Conservation (phyloP, 2,797 vertebrate genomes). For the Sebastolobus alascanus region DNA sequence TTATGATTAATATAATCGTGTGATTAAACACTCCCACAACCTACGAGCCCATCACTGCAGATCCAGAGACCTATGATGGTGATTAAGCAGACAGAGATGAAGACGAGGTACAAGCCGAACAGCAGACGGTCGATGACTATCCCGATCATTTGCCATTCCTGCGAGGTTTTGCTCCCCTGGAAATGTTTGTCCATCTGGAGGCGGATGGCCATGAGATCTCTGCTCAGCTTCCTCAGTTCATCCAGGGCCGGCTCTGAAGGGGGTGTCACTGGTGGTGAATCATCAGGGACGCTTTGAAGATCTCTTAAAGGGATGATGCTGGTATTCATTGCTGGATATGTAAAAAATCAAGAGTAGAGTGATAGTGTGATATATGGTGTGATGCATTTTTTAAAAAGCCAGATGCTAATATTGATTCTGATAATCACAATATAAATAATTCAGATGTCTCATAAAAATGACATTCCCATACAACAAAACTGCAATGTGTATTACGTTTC, state of each 20-base stretch:
- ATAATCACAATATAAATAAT: too few relatives aligned
- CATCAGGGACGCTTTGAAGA: neutral
- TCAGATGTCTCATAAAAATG: too few relatives aligned
- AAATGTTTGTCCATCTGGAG: constrained; percentile 65
- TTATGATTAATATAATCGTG: too few relatives aligned
- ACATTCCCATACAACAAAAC: too few relatives aligned
- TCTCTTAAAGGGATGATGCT: neutral
- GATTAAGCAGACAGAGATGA: constrained; percentile 71
- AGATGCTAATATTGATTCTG: too few relatives aligned
- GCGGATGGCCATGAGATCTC: constrained; percentile 66
- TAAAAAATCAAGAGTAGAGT: neutral
- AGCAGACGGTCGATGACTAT: constrained; percentile 73
- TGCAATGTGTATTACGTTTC: too few relatives aligned
- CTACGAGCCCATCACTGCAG: neutral
- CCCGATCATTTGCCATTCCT: constrained; percentile 64
- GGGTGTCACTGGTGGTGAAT: neutral
- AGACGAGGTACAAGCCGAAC: constrained; percentile 71
- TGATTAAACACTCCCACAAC: too few relatives aligned
- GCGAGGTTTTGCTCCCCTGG: neutral
- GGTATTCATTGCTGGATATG: neutral
- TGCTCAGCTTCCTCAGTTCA: constrained; percentile 71
- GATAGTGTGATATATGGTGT: too few relatives aligned
- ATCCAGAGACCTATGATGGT: constrained; percentile 66
- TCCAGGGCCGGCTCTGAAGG: constrained; percentile 1
- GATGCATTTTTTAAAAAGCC: too few relatives aligned